Evolutionary conservation across 1,140 invertebrate genomes (phyloP).

Genomic region (Drosophila nigromelanica): DNA sequence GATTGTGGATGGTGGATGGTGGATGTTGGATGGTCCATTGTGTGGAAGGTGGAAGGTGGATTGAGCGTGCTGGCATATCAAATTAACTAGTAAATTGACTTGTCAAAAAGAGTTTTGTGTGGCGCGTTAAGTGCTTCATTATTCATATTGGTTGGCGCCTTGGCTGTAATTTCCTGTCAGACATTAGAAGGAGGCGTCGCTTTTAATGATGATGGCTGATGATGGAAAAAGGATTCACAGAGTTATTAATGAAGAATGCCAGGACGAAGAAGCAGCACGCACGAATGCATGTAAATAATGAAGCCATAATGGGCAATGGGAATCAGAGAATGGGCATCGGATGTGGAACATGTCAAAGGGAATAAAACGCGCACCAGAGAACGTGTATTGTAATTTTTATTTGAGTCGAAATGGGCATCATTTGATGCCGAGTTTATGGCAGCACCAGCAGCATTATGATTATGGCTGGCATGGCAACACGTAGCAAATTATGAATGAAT

Average conservation of each 20-base stretch:
- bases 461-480: constrained; percentile 59
- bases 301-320: constrained; percentile 18
- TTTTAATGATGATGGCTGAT: constrained; percentile 28
- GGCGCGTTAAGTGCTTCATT: constrained; percentile 29
- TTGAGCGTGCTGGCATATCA: constrained; percentile 53
- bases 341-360: background rate
- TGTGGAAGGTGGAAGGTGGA: background rate
- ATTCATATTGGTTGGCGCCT: constrained; percentile 15
- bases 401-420: constrained; percentile 42
- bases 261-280: constrained; percentile 35
- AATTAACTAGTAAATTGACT: constrained; percentile 81
- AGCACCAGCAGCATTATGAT: constrained; percentile 49
- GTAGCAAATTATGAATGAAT: constrained; percentile 79
- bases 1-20: background rate
- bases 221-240: constrained; percentile 56
- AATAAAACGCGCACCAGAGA: constrained; percentile 12
- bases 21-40: background rate
- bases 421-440: constrained; percentile 73
- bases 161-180: constrained; percentile 41
- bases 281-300: constrained; percentile 53
- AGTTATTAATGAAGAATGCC: constrained; percentile 66
- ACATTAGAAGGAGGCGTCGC: constrained; percentile 16
- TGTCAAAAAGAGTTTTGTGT: constrained; percentile 57
- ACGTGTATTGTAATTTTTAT: constrained; percentile 76
- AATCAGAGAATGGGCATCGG: background rate